Percentiles rank a stretch among this genome's conserved stretches.
Evolutionary conservation across 2,888 invertebrate species (phyloP).

Genomic region (Balanococcus diminutus): DNA sequence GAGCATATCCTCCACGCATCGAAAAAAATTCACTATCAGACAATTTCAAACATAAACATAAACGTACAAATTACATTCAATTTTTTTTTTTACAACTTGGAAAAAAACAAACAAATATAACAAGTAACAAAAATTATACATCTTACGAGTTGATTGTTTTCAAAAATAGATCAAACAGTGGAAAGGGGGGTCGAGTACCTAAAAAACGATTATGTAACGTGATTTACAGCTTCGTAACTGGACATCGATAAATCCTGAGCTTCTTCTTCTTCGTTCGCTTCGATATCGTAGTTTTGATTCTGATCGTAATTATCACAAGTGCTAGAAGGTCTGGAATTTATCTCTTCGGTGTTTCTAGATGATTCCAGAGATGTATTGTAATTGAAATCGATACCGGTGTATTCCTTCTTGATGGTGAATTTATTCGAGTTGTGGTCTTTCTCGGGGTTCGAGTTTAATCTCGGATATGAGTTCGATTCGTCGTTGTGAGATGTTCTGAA

Average conservation of each 20-base stretch:
- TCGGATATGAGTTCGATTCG: background rate
- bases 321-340: conserved; percentile 7
- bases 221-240: conserved; percentile 39
- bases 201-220: conserved; percentile 36
- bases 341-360: conserved; percentile 40
- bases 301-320: conserved; percentile 31
- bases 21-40: background rate
- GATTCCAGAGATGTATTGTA: conserved; percentile 50
- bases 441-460: conserved; percentile 22
- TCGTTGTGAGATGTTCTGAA: conserved; percentile 41
- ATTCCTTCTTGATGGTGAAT: conserved; percentile 42
- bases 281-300: conserved; percentile 21
- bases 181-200: background rate
- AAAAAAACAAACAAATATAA: background rate
- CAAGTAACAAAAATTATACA: background rate
- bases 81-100: background rate
- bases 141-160: background rate
- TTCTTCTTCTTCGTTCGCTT: conserved; percentile 47
- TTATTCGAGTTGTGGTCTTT: conserved; percentile 41
- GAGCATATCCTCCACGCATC: background rate
- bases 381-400: conserved; percentile 36
- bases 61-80: conserved; percentile 4
- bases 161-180: background rate
- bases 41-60: background rate
- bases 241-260: conserved; percentile 52